phyloP scores from a whole-genome alignment of 1,140 invertebrate genomes.

The Cydia pomonella region DNA sequence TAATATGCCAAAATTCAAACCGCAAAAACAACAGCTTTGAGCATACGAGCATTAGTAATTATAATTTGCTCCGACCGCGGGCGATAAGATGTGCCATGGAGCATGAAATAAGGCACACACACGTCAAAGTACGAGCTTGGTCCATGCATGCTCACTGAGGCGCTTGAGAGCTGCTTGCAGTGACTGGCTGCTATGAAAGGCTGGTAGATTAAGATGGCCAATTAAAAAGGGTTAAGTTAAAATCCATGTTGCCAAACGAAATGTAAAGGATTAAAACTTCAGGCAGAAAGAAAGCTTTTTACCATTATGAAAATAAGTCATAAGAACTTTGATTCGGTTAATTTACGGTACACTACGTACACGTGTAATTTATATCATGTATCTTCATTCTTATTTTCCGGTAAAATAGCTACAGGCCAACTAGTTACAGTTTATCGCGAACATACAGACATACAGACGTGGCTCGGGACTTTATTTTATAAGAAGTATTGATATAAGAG shows the following conservation, averaged over 20 bases:
- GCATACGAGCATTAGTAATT: constrained; percentile 71
- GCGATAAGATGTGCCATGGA: constrained; percentile 73
- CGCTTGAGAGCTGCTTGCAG: constrained; percentile 53
- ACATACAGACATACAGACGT: no score
- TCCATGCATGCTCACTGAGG: constrained; percentile 69
- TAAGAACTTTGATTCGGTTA: background rate
- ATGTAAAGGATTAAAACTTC: background rate
- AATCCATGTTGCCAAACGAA: constrained; percentile 4
- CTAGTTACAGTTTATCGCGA: no score
- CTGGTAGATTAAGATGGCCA: constrained; percentile 28
- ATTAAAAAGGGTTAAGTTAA: constrained; percentile 19
- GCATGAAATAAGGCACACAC: constrained; percentile 74
- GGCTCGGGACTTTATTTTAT: no score
- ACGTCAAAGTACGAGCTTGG: constrained; percentile 44
- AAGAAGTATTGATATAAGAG: no score
- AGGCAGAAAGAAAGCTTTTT: background rate
- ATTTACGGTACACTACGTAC: background rate
- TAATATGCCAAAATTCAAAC: constrained; percentile 47
- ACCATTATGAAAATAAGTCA: background rate
- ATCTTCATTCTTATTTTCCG: background rate
- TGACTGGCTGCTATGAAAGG: constrained; percentile 35
- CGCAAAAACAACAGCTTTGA: constrained; percentile 65
- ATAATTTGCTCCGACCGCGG: constrained; percentile 68
- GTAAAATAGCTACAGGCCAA: no score
- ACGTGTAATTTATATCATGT: background rate